Conservation (phyloP, 2,888 invertebrate genomes). For the Torymus texanus region DNA sequence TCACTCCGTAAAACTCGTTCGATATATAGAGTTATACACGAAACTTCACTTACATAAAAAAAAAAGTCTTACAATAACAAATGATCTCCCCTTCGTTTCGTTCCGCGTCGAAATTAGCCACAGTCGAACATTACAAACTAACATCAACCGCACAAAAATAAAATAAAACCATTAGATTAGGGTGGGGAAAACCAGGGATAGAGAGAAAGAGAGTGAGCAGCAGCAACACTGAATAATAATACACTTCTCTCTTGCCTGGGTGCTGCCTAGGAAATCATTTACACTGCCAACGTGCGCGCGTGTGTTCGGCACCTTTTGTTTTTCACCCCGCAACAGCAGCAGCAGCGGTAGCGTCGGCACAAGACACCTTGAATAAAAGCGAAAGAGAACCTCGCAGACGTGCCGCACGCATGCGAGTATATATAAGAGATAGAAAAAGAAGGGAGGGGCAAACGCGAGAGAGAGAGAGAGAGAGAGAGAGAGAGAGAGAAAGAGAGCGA, state of each 20-base stretch:
- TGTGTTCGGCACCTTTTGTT: slow-evolving; percentile 33
- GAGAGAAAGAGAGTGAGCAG: no score
- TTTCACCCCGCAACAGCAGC: slow-evolving; percentile 16
- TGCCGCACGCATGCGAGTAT: slow-evolving; percentile 19
- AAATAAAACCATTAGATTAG: no score
- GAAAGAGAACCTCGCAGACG: slow-evolving; percentile 49
- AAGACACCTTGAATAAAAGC: slow-evolving; percentile 32
- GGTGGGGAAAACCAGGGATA: no score
- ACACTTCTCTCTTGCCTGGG: background rate
- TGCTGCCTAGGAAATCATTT: slow-evolving; percentile 39
- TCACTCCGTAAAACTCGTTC: no score
- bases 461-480: slow-evolving; percentile 55
- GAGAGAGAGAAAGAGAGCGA: slow-evolving; percentile 44
- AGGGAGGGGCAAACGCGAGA: slow-evolving; percentile 57
- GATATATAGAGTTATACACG: no score
- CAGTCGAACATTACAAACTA: no score
- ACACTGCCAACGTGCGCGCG: background rate
- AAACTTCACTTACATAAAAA: no score
- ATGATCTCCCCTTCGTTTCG: no score
- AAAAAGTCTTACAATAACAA: no score
- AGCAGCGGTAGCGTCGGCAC: background rate
- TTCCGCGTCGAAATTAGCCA: no score
- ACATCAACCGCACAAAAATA: no score
- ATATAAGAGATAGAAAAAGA: slow-evolving; percentile 58
- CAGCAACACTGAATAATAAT: no score